Base-by-base conservation (phyloP, 1,140 invertebrate genomes). In the Drosophila simulans region DNA sequence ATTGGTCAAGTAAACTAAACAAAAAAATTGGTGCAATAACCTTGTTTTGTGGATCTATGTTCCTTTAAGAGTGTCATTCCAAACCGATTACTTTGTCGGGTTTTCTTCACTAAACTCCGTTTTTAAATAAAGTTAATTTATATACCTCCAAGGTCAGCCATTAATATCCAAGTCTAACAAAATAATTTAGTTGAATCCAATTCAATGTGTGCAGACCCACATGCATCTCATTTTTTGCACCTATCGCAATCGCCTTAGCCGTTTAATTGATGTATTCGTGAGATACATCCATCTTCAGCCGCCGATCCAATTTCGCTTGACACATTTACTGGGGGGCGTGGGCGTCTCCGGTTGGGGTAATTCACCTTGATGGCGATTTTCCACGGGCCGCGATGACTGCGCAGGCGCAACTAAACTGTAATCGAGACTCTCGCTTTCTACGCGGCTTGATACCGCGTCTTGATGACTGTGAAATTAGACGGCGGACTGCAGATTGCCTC, bases 381-480 rank as follows among this genome's bases (percentile, higher is more conserved):
- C 43, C 68, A 71, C 34, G 68, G 43, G 65, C 52, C 68, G 43
- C 65, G 65, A 71, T 71, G 68, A 71, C 69, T 79, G 80, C 75
- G 75, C 75, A 77, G 75, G 75, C 75, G 75, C 57, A 58, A 71
- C 69, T 72, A 72, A 71, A 63, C 77, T 73, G 80, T 70, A 83
- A 83, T 78, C 66, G 80, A 84, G 71, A 83, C 80, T 83, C 80
- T 83, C 80, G 80, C 80, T 83, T 83, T 83, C 80, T 83, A 75
- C 75, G 49, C 57, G 66, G 59, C 45, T 62, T 57, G 59, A 57
- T 40, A 39, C 35, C 43, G 63, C 39, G 37, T 48, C 49, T 83
- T 84, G 80, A 83, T 83, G 80, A 75, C 80, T 83, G 71, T 83
- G 80, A 84, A 83, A 83, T 83, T 83, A 70, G 80, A 81, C 51